Base-by-base conservation (phyloP, 2,888 invertebrate genomes). In the Heliconius aoede region DNA sequence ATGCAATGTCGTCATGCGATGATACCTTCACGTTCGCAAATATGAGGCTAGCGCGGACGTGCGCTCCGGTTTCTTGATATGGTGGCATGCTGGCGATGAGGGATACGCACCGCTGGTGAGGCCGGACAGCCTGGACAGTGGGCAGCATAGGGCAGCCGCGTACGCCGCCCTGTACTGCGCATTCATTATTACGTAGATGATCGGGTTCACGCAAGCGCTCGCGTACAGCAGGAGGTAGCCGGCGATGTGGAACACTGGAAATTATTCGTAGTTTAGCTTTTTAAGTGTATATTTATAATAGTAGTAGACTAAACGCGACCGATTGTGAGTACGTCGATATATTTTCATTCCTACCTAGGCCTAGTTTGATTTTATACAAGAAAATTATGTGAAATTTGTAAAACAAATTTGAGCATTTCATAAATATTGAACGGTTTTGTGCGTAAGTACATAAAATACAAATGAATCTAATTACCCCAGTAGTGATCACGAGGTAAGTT, bases 151-250 rank as follows among this genome's bases (percentile, higher is more conserved):
- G 9, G 97, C 97, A 0, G 97, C 96, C 81, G 97, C 97, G 93
- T 98, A 98, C 72, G 98, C 98, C 84, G 97, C 97, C 81, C 98
- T 95, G 91, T 98, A 98, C 88, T 98, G 98, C 87, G 97, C 97
- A 92, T 98, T 98, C 98, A 98, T 98, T 84, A 98, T 98, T 79
- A 98, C 98, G 93, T 98, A 98, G 90, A 98, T 98, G 82, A 98
- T 97, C 3, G 98, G 98, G 92, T 98, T 98, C 81, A 98, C 97
- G 93, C 98, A 98, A 30, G 98, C 97, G 73, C 98, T 97, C 84
- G 98, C 95, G 92, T 98, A 98, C 83, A 98, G 95, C 84, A 98
- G 95, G 61, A 98, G 95, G 92, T 98, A 98, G 81, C 98, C 97
- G 85, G 97, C 91, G 77, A 98, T 96, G 91, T 98, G 96, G 84